phyloP scores from a whole-genome alignment of 2,113 vertebrate genomes.

The Carassius carassius region DNA sequence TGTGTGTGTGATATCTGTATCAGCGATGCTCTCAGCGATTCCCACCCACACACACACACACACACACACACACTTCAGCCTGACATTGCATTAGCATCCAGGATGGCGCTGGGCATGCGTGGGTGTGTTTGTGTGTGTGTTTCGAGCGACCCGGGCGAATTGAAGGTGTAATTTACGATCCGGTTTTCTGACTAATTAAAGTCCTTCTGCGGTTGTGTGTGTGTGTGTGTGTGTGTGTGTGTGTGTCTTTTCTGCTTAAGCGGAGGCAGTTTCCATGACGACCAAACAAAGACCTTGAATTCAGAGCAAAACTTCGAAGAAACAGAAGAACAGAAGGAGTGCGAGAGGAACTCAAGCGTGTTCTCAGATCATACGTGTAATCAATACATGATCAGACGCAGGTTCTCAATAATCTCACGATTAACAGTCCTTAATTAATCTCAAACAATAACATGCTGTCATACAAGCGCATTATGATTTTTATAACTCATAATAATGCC shows the following conservation, averaged over 20 bases:
- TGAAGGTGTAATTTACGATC: conserved; percentile 44
- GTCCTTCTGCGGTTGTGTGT: background rate
- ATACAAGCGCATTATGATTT: too few species aligned
- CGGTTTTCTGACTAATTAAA: conserved; percentile 45
- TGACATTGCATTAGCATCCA: conserved; percentile 77
- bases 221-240: background rate
- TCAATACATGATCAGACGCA: too few species aligned
- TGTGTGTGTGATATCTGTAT: conserved; percentile 60
- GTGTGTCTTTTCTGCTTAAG: conserved; percentile 60
- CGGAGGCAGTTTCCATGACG: conserved; percentile 77
- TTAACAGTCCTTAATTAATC: too few species aligned
- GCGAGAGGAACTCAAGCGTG: background rate
- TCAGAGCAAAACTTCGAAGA: conserved; percentile 71
- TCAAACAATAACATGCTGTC: too few species aligned
- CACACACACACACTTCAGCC: conserved; percentile 73
- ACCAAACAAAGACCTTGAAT: conserved; percentile 79
- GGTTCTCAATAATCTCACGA: too few species aligned
- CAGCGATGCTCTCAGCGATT: conserved; percentile 75
- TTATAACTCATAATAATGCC: background rate
- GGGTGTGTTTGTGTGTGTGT: conserved; percentile 63
- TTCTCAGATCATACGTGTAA: too few species aligned
- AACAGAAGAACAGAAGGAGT: background rate
- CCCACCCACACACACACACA: conserved; percentile 64
- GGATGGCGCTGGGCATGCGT: conserved; percentile 62
- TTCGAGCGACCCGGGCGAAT: conserved; percentile 53